Conservation (phyloP, 2,113 vertebrate species). For the Megalops atlanticus region DNA sequence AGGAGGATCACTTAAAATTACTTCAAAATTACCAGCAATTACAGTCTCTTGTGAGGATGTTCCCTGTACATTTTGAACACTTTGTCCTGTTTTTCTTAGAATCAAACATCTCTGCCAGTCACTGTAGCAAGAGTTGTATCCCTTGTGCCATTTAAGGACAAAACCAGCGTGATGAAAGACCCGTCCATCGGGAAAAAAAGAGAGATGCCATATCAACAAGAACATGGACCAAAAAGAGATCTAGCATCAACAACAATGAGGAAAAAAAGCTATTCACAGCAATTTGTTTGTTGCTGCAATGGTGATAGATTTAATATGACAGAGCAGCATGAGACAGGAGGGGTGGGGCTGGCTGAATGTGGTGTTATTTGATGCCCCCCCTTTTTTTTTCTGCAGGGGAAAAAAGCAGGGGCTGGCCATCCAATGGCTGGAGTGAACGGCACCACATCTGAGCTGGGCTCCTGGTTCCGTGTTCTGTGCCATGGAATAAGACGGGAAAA, state of each 20-base stretch:
- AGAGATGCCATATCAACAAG: too few species aligned
- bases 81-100: too few species aligned
- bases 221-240: not conserved
- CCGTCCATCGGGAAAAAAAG: too few species aligned
- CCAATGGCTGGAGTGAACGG: constrained; percentile 48
- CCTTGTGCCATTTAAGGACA: not conserved
- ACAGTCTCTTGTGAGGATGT: not conserved
- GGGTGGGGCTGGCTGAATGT: not conserved
- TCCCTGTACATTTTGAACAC: not conserved
- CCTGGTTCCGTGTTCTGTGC: constrained; percentile 56
- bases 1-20: too few species aligned
- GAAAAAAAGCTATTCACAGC: too few species aligned
- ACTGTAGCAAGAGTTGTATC: too few species aligned
- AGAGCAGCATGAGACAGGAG: not conserved
- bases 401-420: constrained; percentile 54
- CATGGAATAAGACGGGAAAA: not conserved
- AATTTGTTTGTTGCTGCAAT: not conserved
- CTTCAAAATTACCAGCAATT: too few species aligned
- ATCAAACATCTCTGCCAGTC: too few species aligned
- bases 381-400: too few species aligned
- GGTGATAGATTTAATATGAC: constrained; percentile 11
- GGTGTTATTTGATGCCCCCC: too few species aligned
- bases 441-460: constrained; percentile 29
- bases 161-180: not conserved
- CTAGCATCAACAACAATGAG: not conserved